phyloP scores from a whole-genome alignment of 2,113 vertebrate species.

The Rana temporaria region DNA sequence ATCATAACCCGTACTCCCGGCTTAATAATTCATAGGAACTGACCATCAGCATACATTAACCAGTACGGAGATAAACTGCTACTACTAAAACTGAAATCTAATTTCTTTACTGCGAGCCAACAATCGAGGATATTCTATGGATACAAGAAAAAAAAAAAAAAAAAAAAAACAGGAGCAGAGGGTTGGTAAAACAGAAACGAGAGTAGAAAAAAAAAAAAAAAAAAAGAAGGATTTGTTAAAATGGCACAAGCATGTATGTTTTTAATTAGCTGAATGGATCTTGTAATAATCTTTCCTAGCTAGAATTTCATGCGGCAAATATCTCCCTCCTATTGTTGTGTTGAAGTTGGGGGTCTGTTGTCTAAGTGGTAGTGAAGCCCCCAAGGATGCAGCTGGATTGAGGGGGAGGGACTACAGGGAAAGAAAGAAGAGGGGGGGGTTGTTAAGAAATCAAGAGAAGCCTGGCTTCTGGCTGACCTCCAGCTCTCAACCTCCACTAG shows the following conservation, averaged over 20 bases:
- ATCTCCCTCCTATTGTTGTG: background rate
- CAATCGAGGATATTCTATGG: background rate
- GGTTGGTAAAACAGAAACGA: background rate
- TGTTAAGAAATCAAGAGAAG: constrained; percentile 34
- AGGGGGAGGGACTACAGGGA: constrained; percentile 7
- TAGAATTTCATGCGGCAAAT: constrained; percentile 1
- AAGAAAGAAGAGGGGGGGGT: background rate
- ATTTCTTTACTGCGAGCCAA: background rate
- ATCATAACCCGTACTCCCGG: background rate
- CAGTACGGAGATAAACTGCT: background rate
- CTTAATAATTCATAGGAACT: background rate
- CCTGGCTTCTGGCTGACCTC: constrained; percentile 69
- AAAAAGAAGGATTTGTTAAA: background rate
- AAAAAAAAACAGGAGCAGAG: background rate
- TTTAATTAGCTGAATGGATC: background rate
- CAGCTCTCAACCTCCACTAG: constrained; percentile 72
- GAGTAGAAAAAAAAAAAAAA: background rate
- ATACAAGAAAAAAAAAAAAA: background rate
- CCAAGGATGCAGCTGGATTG: constrained; percentile 42
- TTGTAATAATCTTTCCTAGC: background rate
- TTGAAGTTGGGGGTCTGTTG: constrained; percentile 41
- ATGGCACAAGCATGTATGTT: background rate
- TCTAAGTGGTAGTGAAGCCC: constrained; percentile 42
- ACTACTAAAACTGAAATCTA: background rate
- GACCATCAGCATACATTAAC: background rate